Evolutionary conservation across 2,888 invertebrate genomes (phyloP).

Genomic region (Drosophila peninsularis): DNA sequence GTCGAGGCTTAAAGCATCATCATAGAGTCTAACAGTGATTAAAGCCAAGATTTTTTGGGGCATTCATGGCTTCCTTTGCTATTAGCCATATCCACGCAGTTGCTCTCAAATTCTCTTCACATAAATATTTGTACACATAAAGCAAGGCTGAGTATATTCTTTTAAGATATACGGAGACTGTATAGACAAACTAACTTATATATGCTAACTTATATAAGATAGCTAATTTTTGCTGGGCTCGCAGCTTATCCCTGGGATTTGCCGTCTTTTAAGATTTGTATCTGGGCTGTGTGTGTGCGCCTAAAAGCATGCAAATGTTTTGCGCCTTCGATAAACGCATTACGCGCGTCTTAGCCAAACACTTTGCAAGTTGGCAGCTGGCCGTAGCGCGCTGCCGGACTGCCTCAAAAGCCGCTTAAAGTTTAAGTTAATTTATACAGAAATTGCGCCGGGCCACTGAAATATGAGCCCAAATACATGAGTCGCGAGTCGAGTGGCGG

Average conservation of each 20-base stretch:
- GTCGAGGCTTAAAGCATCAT: too few species aligned
- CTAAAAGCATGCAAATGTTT: conserved; percentile 36
- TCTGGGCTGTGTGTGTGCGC: neutral
- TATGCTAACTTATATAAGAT: neutral
- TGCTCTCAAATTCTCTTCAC: too few species aligned
- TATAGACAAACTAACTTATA: too few species aligned
- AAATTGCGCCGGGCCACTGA: conserved; percentile 12
- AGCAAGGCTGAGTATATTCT: neutral
- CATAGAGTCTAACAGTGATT: too few species aligned
- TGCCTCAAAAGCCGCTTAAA: conserved; percentile 41
- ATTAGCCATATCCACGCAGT: too few species aligned
- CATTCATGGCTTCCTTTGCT: too few species aligned
- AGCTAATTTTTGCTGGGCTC: neutral
- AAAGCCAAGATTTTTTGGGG: too few species aligned
- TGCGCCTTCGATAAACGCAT: conserved; percentile 48
- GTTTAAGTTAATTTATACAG: conserved; percentile 49
- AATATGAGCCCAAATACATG: conserved; percentile 34
- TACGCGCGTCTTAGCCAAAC: conserved; percentile 46
- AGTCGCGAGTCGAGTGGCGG: conserved; percentile 17
- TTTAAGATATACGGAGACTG: neutral
- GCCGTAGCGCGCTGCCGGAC: neutral
- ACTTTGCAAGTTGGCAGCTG: conserved; percentile 31
- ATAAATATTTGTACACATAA: too few species aligned
- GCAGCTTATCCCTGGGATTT: conserved; percentile 5
- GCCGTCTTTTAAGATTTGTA: neutral